A percentile compares a stretch with the other conserved stretches of the same genome.
Evolutionary conservation across 2,888 invertebrate species (phyloP).

Genomic region (Drosophila antonietae): DNA sequence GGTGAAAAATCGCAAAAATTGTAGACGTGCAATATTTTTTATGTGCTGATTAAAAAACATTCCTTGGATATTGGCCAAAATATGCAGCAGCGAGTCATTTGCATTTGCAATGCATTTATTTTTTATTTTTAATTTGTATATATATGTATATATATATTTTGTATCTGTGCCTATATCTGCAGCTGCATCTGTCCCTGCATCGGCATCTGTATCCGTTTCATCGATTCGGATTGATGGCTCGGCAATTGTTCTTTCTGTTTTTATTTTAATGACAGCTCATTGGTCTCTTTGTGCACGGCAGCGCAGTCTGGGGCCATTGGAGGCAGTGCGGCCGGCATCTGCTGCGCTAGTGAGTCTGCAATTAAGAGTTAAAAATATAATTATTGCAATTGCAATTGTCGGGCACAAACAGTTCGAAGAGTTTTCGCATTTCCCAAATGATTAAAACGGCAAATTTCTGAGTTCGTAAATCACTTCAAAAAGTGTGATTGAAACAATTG

Average conservation of each 20-base stretch:
- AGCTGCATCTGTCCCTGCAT: constrained; percentile 17
- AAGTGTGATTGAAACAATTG: constrained; percentile 80
- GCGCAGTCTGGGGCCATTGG: constrained; percentile 7
- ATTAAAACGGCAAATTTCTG: constrained; percentile 61
- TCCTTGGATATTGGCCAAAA: constrained; percentile 83
- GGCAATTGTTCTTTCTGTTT: constrained; percentile 74
- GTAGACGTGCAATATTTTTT: constrained; percentile 81
- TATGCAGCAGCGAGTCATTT: constrained; percentile 69
- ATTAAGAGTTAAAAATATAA: constrained; percentile 83
- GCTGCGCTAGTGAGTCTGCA: constrained; percentile 69
- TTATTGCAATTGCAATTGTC: constrained; percentile 69
- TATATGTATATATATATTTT: constrained; percentile 5
- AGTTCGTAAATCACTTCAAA: constrained; percentile 82
- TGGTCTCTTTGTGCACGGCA: constrained; percentile 72
- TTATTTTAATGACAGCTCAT: constrained; percentile 82
- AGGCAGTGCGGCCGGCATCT: neutral
- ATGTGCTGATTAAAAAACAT: constrained; percentile 83
- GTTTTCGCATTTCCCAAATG: constrained; percentile 40
- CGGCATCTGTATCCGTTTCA: constrained; percentile 57
- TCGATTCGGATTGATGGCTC: constrained; percentile 79
- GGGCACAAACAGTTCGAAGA: neutral
- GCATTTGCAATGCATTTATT: constrained; percentile 76
- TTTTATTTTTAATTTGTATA: constrained; percentile 26
- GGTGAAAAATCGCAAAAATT: constrained; percentile 64
- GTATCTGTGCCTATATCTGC: constrained; percentile 41